A percentile compares a stretch with the other conserved stretches of the same genome.
Evolutionary conservation across 2,797 vertebrate species (phyloP).

Genomic region (Mico argentatus): DNA sequence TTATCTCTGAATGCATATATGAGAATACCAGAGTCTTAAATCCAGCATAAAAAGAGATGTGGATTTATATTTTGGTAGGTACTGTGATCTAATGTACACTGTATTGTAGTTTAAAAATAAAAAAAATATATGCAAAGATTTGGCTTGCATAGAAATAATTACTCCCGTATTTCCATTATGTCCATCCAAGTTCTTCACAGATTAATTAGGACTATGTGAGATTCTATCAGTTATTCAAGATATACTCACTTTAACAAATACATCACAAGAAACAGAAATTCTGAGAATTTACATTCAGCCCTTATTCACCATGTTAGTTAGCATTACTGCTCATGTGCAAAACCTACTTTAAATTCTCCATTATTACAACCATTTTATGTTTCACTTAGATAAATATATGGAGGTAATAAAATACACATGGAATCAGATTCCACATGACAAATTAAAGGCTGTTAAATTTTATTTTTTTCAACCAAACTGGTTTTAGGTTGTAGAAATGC

Average conservation of each 20-base stretch:
- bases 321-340: slow-evolving; percentile 77
- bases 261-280: slow-evolving; percentile 37
- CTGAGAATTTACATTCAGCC: slow-evolving; percentile 68
- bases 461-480: slow-evolving; percentile 73
- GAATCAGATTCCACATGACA: slow-evolving; percentile 75
- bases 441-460: slow-evolving; percentile 81
- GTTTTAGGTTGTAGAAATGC: slow-evolving; percentile 70
- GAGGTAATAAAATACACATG: slow-evolving; percentile 74
- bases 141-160: not conserved
- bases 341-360: slow-evolving; percentile 77
- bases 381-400: slow-evolving; percentile 80
- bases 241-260: slow-evolving; percentile 11
- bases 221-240: not conserved
- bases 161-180: not conserved
- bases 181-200: not conserved
- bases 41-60: not conserved
- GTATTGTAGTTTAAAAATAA: not conserved
- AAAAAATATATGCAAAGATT: not conserved
- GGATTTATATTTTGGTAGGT: not conserved
- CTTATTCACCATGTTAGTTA: slow-evolving; percentile 71
- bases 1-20: not conserved
- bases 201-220: not conserved
- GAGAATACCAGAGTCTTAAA: not conserved
- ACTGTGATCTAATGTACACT: not conserved
- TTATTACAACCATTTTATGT: slow-evolving; percentile 77